phyloP scores from a whole-genome alignment of 1,140 invertebrate genomes.

The Homarus americanus region DNA sequence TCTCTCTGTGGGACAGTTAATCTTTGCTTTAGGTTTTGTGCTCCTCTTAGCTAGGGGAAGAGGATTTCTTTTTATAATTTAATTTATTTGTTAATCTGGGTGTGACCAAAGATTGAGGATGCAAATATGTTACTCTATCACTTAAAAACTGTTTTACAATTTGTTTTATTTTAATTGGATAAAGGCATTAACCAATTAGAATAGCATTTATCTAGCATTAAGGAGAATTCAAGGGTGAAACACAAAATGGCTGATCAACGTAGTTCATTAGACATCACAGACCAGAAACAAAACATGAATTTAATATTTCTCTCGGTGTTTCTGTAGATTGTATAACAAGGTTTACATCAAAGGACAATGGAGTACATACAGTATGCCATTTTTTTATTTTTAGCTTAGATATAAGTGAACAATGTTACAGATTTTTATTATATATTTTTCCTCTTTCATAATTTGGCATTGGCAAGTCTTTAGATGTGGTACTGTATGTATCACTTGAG shows the following conservation, averaged over 20 bases:
- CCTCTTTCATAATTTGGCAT: not conserved
- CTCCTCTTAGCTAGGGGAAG: conserved; percentile 23
- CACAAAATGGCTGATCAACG: conserved; percentile 51
- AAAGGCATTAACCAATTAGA: conserved; percentile 65
- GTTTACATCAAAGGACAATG: not conserved
- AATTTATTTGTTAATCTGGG: conserved; percentile 45
- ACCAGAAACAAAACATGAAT: conserved; percentile 6
- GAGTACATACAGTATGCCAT: not conserved
- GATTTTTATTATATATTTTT: not conserved
- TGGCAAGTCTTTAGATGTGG: conserved; percentile 8
- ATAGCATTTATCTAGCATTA: conserved; percentile 69
- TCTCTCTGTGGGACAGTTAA: conserved; percentile 24
- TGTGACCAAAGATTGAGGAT: conserved; percentile 64
- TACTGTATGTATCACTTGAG: not conserved
- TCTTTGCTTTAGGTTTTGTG: not conserved
- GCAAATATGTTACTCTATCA: conserved; percentile 26
- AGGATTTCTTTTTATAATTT: conserved; percentile 10
- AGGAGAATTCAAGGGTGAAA: conserved; percentile 53
- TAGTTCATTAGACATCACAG: conserved; percentile 21
- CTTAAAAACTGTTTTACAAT: conserved; percentile 16
- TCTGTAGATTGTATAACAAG: conserved; percentile 1
- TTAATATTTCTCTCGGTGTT: not conserved
- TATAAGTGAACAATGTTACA: conserved; percentile 9
- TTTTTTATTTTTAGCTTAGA: not conserved
- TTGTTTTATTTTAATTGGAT: conserved; percentile 39